These are phyloP conservation scores for Ellobium chinense DNA, from an alignment of 2,888 invertebrate species.

Conservation along the genomic window DNA sequence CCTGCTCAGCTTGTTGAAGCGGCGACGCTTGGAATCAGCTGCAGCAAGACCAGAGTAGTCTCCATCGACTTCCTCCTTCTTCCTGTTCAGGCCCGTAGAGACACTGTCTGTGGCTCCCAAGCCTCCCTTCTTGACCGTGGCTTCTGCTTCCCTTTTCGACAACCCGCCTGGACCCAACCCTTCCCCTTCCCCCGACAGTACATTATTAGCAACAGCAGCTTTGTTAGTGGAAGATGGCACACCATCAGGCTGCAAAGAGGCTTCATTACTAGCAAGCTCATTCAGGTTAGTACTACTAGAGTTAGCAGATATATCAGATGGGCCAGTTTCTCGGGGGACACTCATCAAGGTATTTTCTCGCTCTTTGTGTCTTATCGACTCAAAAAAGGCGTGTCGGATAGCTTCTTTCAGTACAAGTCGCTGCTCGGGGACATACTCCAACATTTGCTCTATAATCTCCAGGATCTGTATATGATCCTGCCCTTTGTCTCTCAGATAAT, in stretches of 20 bases:
- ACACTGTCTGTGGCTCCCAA: not conserved
- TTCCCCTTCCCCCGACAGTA: constrained; percentile 19
- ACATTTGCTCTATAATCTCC: constrained; percentile 95
- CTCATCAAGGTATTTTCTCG: constrained; percentile 41
- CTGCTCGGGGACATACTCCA: constrained; percentile 96
- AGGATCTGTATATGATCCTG: constrained; percentile 96
- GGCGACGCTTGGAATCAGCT: constrained; percentile 27
- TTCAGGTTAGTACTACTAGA: constrained; percentile 40
- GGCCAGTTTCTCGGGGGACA: constrained; percentile 15
- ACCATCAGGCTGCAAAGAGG: constrained; percentile 8
- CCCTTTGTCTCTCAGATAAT: constrained; percentile 92
- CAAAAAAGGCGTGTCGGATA: constrained; percentile 94
- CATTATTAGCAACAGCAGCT: not conserved
- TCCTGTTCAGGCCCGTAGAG: not conserved
- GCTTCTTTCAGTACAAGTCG: constrained; percentile 93
- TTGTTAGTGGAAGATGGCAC: not conserved
- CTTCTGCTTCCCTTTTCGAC: constrained; percentile 11
- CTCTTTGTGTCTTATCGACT: constrained; percentile 55
- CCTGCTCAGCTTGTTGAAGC: constrained; percentile 27
- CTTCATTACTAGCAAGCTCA: constrained; percentile 31
- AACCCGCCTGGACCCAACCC: constrained; percentile 2
- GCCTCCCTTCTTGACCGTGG: not conserved
- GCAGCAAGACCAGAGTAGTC: constrained; percentile 35
- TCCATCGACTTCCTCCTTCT: constrained; percentile 29
- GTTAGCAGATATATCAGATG: not conserved